Percentiles rank a stretch among this genome's conserved stretches.
phyloP scores from a whole-genome alignment of 2,888 invertebrate species.

The Melanostoma scalare region DNA sequence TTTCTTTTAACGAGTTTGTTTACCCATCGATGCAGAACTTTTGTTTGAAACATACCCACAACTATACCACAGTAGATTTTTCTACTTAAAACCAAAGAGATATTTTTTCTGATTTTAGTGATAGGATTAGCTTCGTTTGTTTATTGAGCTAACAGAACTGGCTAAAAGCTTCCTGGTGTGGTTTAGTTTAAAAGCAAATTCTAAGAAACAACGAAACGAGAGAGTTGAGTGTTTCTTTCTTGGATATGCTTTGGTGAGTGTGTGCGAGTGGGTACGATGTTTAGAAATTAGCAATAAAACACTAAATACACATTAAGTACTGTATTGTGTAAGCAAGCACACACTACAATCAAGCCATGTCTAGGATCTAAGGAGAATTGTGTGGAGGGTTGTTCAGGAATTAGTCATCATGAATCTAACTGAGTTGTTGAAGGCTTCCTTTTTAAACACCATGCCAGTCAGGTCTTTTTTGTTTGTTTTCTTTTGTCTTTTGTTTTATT shows the following conservation, averaged over 20 bases:
- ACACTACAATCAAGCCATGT: no score
- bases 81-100: background rate
- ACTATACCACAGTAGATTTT: background rate
- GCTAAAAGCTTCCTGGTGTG: background rate
- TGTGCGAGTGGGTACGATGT: background rate
- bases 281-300: background rate
- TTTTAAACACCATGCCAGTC: no score
- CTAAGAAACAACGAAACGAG: background rate
- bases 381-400: background rate
- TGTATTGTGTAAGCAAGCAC: conserved; percentile 52
- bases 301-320: conserved; percentile 27
- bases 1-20: conserved; percentile 1
- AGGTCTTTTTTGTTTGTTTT: no score
- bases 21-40: background rate
- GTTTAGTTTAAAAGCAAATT: background rate
- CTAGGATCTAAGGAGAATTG: no score
- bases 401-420: conserved; percentile 9
- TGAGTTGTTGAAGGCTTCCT: background rate
- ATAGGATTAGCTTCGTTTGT: background rate
- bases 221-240: background rate
- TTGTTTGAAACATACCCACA: background rate
- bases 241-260: background rate
- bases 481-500: background rate
- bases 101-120: background rate
- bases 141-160: background rate